phyloP scores from a whole-genome alignment of 2,113 vertebrate genomes.

The Sorex araneus region DNA sequence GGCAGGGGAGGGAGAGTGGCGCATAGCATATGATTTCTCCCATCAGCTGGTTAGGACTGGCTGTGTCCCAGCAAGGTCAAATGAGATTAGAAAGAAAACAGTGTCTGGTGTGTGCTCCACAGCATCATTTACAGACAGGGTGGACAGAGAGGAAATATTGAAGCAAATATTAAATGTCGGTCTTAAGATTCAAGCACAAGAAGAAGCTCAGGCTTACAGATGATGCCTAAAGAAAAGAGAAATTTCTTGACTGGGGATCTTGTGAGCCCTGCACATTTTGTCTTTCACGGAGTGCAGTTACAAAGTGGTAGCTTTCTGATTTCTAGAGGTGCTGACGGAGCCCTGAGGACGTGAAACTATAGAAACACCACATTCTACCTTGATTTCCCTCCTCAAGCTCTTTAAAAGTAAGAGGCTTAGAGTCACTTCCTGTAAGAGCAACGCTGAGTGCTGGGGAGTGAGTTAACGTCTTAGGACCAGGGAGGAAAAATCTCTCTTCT shows the following conservation, averaged over 20 bases:
- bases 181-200: conserved; percentile 39
- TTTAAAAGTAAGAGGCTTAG: background rate
- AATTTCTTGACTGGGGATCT: background rate
- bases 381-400: background rate
- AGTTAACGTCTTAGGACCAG: background rate
- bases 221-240: background rate
- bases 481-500: conserved; percentile 11
- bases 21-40: conserved; percentile 59
- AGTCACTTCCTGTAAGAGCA: background rate
- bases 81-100: conserved; percentile 75
- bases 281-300: background rate
- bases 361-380: background rate
- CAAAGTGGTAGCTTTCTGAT: conserved; percentile 30
- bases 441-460: background rate
- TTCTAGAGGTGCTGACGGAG: background rate
- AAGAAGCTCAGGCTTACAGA: background rate
- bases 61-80: conserved; percentile 72
- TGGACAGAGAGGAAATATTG: background rate
- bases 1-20: background rate
- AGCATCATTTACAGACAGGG: conserved; percentile 1
- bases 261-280: background rate
- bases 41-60: conserved; percentile 77
- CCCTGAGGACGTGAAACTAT: background rate
- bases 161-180: conserved; percentile 39
- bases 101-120: background rate